Evolutionary conservation across 2,797 vertebrate genomes (phyloP), one percentile per base, ranked within the genome.

Genomic region (Sebastes nivosus): DNA sequence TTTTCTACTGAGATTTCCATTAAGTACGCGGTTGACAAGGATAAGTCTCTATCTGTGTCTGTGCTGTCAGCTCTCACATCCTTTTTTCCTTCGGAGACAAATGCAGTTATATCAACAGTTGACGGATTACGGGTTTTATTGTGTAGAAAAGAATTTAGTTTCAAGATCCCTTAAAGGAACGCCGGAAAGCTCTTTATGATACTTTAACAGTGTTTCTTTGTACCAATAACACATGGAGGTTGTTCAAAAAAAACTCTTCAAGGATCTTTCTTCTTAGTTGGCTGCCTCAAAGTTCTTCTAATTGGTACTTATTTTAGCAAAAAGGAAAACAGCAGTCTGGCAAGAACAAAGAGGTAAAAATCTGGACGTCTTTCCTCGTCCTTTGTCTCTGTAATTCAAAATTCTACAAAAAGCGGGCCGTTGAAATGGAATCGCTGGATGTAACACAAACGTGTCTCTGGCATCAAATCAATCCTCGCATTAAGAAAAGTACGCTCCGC

Each of bases 1-100:
- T 81, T 85, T 87, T 84, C 38, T 67, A 20, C 34, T 64, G 12
- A 66, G 76, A 67, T 79, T 88, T 87, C 72, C 60, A 83, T 78
- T 84, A 64, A 78, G 18, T 58, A 32, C 77, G 25, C 4, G 29
- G 67, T 20, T 84, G 73, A 73, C 74, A 68, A 14, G 63, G 59
- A 82, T 27, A 20, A 22, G 69, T 77, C 68, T 73, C 32, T 29
- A 13, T 69, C 57, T 79, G 1, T 36, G 32, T 77, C 46, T 73
- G 36, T 69, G 66, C 60, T 71, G 38, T 46, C 52, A 27, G 46
- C 32, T 52, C 46, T 73, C 50, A 46, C 70, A 20, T 81, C 6
- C 50, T 75, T 71, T 54, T 68, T 16, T 36, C 61, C 42, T 67
- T 12, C 6, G 9, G 58, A 82, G 60, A 65, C 20, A 75, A 86